Base-by-base conservation (phyloP, 64 coral and sea anemone species). In the Pocillopora verrucosa region DNA sequence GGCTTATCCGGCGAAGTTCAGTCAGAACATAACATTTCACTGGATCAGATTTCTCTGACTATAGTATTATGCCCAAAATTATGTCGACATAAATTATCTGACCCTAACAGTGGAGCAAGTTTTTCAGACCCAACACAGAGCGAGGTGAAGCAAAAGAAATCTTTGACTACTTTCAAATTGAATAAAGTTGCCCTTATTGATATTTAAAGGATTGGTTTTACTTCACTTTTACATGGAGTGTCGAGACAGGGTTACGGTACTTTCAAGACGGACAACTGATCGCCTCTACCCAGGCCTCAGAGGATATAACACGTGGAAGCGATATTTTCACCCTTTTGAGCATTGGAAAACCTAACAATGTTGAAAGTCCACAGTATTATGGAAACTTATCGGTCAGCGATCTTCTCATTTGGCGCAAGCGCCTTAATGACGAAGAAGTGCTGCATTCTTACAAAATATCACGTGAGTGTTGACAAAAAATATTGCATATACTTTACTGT, bases 391-490 rank as follows among this genome's bases (percentile, higher is more conserved):
- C 78, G 22, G 76, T 96, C 72, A 96, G 95, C 51, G 95, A 96
- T 91, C 77, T 96, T 51, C 76, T 96, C 4, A 88, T 96, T 61
- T 96, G 95, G 95, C 84, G 90, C 68, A 84, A 65, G 16, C 65
- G 73, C 34, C 82, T 96, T 64, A 93, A 87, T 5, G 63, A 60
- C 9, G 88, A 93, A 10, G 95, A 96, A 58, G 91, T 96, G 60
- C 77, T 93, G 30, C 95, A 96, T 80, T 96, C 95, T 0, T 96
- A 96, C 60, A 58, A 51, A 11, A 96, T 96, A 90, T 93, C 95
- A 82, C 92, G 95, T 96, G 75, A 90, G 91, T 70, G 22, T 22
- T 12, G 60, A 16, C 14, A 37, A 2, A 6, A 24, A 30, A 30
- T 30, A 30, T 30, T 30, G 30, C 30, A 51, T 51, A 51, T 51